A percentile compares a stretch with the other conserved stretches of the same genome.
phyloP scores from a whole-genome alignment of 1,140 invertebrate genomes.

The Bombus superbus region DNA sequence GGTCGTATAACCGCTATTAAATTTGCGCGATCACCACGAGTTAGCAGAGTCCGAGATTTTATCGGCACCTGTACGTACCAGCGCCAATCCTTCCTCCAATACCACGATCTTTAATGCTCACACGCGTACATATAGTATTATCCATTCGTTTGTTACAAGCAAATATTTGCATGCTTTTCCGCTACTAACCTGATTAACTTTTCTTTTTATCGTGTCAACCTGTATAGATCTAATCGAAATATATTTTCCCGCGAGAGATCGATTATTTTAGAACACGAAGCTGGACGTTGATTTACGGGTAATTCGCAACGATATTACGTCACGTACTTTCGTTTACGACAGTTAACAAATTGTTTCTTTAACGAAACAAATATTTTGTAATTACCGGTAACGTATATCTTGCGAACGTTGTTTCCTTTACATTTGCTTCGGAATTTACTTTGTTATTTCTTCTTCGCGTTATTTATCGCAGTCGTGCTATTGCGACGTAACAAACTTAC shows the following conservation, averaged over 20 bases:
- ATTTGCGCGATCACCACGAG: background rate
- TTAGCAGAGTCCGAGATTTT: slow-evolving; percentile 8
- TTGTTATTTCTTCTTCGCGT: too few species aligned
- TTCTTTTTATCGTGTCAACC: background rate
- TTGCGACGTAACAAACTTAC: too few species aligned
- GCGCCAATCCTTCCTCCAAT: background rate
- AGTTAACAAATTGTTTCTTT: too few species aligned
- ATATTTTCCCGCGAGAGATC: background rate
- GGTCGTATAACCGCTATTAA: background rate
- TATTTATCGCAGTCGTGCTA: too few species aligned
- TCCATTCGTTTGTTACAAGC: background rate
- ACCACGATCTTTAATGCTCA: background rate
- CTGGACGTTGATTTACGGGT: background rate
- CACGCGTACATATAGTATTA: too few species aligned
- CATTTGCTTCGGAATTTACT: too few species aligned
- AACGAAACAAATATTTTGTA: too few species aligned
- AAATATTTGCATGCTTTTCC: background rate
- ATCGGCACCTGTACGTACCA: slow-evolving; percentile 7
- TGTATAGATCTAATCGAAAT: background rate
- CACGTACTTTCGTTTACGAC: background rate
- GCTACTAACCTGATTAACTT: background rate
- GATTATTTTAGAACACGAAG: background rate
- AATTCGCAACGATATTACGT: background rate
- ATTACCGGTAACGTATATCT: too few species aligned
- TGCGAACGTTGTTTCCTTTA: too few species aligned